Evolutionary conservation across 2,113 vertebrate genomes (phyloP), one percentile per base, ranked within the genome.

Genomic region (Sylvilagus bachmani): DNA sequence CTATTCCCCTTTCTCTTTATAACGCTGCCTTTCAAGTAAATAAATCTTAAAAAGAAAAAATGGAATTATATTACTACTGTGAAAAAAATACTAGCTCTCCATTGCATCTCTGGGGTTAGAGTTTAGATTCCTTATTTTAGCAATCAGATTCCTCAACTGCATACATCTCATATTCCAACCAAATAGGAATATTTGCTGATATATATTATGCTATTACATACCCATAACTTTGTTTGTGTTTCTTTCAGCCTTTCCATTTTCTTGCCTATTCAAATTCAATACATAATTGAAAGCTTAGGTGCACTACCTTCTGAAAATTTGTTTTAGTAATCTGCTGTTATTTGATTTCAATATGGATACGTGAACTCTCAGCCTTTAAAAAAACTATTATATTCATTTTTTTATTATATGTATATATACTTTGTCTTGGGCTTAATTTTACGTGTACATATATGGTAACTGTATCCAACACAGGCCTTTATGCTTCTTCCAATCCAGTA

Each of bases 351-450:
- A 1, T 90, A 55, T 62, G 19, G 71, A 74, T 3, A 9, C 87
- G 36, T 79, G 27, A 90, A 83, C 55, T 83, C 62, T 94, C 44
- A 73, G n/a, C 27, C 64, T 89, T 90, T 90, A 17, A 90, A 77
- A 77, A 89, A 92, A 86, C 36, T 70, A 11, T 73, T 33, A 29
- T 73, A 21, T 92, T 91, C 67, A 24, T 96, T 38, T 87, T 82
- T 86, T 69, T 17, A 69, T 64, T 25, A 27, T 74, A 55, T 33
- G 7, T 82, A 12, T 51, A 12, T 51, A 27, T 24, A 8, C 13
- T 94, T 87, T 75, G n/a, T 74, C 58, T 93, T 95, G 77, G 33
- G 19, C 53, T 87, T 75, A 62, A 70, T 92, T 94, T 93, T 79
- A 58, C 74, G 27, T 84, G 58, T 86, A 71, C 22, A 93, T 24